Evolutionary conservation across 2,113 vertebrate species (phyloP).

Genomic region (Bubo scandiacus): DNA sequence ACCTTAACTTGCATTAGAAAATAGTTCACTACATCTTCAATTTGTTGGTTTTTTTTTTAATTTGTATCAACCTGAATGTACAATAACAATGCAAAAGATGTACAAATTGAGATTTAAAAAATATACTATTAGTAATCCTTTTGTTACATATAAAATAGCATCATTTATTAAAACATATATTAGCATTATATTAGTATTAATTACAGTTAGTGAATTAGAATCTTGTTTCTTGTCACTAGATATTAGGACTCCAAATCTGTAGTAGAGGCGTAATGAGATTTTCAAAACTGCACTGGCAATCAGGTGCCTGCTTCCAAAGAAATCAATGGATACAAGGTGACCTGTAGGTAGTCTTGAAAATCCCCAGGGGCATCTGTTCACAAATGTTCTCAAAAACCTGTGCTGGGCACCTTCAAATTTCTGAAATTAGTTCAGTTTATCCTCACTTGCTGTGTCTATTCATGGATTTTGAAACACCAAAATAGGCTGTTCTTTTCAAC

Average conservation of each 20-base stretch:
- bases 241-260: not conserved
- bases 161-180: not conserved
- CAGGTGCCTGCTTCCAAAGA: not conserved
- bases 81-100: not conserved
- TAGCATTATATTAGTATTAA: not conserved
- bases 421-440: not conserved
- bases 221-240: not conserved
- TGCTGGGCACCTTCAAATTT: not conserved
- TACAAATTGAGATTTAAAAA: not conserved
- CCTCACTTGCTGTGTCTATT: not conserved
- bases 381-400: not conserved
- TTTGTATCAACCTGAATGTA: not conserved
- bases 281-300: not conserved
- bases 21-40: not conserved
- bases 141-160: not conserved
- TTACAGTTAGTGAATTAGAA: not conserved
- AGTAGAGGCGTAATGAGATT: not conserved
- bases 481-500: not conserved
- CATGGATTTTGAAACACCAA: not conserved
- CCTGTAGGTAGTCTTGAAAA: not conserved
- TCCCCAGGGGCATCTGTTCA: not conserved
- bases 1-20: not conserved
- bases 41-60: not conserved
- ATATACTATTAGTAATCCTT: not conserved
- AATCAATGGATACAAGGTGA: slow-evolving; percentile 18